Base-by-base conservation (phyloP, 2,113 vertebrate genomes). In the Phodopus roborovskii region DNA sequence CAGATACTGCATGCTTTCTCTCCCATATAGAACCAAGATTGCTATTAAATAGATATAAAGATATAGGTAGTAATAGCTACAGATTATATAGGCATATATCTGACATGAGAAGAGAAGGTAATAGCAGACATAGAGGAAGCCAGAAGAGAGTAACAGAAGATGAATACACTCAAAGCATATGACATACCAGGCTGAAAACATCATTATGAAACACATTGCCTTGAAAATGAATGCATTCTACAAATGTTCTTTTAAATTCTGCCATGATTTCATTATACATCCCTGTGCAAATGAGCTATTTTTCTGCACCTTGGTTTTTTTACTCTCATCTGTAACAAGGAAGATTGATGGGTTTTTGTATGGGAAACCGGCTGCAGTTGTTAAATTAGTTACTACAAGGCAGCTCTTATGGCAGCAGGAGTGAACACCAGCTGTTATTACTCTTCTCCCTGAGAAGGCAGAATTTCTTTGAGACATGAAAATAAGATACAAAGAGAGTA, bases 301-400 rank as follows among this genome's bases (percentile, higher is more conserved):
- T 48, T 22, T 45, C 24, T 90, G 22, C 42, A 5, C 36, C 58
- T 78, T 24, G 17, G 60, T 45, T 45, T 45, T 45, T 87, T 91
- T 94, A 85, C 36, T 13, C 10, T 70, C 22, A 36, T 30, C 66
- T 45, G 0, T 93, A 77, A 64, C n/a, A 81, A 53, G 20, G 5
- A 92, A 22, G 3, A 91, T 9, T 5, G 60, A 50, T 22, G 79
- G 56, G 3, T 58, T 1, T 71, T 22, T 75, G 13, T 62, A n/a
- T 36, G 28, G 3, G 68, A 81, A 93, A 74, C 42, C 48, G 48
- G 5, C 39, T 92, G 28, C n/a, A 56, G 75, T 33, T 48, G 83
- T 91, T 84, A 91, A 94, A 56, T 96, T 50, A 83, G 15, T 91
- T 79, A 92, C 53, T 78, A 78, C 5, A n/a, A 50, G 22, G 58